Evolutionary conservation across 2,888 invertebrate species (phyloP).

Genomic region (Eupithecia subfuscata): DNA sequence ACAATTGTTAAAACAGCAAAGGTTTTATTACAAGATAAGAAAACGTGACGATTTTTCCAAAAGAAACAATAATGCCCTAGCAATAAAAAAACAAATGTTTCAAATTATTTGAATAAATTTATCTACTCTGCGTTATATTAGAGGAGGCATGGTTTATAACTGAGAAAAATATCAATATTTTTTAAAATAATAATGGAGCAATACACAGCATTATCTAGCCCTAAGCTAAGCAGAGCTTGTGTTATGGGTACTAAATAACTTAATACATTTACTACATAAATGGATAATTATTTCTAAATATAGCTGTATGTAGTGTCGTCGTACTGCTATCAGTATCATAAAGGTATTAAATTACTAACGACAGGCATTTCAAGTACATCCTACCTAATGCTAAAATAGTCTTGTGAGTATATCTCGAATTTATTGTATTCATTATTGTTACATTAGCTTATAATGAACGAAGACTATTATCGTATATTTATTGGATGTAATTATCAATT

Average conservation of each 20-base stretch:
- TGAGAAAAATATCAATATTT: no score
- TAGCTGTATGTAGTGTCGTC: slow-evolving; percentile 48
- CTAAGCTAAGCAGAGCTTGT: no score
- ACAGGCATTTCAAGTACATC: slow-evolving; percentile 39
- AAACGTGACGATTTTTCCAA: background rate
- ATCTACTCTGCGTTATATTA: no score
- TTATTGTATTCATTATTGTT: slow-evolving; percentile 35
- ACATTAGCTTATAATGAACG: slow-evolving; percentile 31
- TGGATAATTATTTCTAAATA: slow-evolving; percentile 15
- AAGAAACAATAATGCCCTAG: no score
- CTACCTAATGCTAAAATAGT: slow-evolving; percentile 45
- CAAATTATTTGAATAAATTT: no score
- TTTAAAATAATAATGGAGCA: no score
- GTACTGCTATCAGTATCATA: slow-evolving; percentile 59
- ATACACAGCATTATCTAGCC: no score
- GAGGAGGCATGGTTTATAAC: no score
- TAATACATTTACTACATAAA: no score
- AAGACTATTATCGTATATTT: slow-evolving; percentile 32
- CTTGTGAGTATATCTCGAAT: slow-evolving; percentile 30
- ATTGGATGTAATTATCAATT: slow-evolving; percentile 32
- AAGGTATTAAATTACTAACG: slow-evolving; percentile 47
- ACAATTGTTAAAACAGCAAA: background rate
- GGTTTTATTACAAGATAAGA: background rate
- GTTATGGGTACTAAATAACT: no score
- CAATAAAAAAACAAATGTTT: no score